Evolutionary conservation across 2,113 vertebrate species (phyloP), one percentile per base, ranked within the genome.

Genomic region (Mesembrinibis cayennensis): DNA sequence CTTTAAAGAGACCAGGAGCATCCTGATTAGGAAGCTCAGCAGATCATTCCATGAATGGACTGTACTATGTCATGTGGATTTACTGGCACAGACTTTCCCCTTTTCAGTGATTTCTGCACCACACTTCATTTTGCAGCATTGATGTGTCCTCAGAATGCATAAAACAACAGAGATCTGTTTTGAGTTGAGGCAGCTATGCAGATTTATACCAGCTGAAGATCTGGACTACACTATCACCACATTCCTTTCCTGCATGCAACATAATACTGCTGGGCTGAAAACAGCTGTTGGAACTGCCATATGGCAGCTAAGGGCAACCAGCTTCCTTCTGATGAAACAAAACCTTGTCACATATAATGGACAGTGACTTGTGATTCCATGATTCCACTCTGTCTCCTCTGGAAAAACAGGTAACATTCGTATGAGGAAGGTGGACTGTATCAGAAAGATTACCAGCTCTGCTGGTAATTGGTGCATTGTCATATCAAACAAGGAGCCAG

Each of bases 181-280:
- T 79, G 45, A 81, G 82, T 93, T 90, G 79, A 76, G 83, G 23
- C n/a, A 85, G 40, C 12, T 85, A 78, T 73, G 32, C 26, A 78
- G 53, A 85, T 94, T 94, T 91, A 66, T 87, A 82, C 62, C 87
- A 85, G 92, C 58, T 94, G 89, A 97, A 95, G 88, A 58, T 85
- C 66, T 88, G 78, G 77, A 71, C 91, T 93, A 14, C 71, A 82
- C 22, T 82, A 89, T 70, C 53, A 80, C 62, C 80, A 69, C 89
- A 95, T 94, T 70, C 67, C 79, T 84, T 82, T 77, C 83, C 87
- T 45, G 6, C 50, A 23, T 80, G 79, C 38, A 85, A 62, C 40
- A 58, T 65, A 92, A 90, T 36, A 73, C 38, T 86, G 82, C n/a
- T 91, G 78, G 61, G 77, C 90, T 89, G 67, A 44, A 70, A 93